A percentile compares a stretch with the other conserved stretches of the same genome.
Evolutionary conservation across 1,140 invertebrate genomes (phyloP).

Genomic region (Apis florea): DNA sequence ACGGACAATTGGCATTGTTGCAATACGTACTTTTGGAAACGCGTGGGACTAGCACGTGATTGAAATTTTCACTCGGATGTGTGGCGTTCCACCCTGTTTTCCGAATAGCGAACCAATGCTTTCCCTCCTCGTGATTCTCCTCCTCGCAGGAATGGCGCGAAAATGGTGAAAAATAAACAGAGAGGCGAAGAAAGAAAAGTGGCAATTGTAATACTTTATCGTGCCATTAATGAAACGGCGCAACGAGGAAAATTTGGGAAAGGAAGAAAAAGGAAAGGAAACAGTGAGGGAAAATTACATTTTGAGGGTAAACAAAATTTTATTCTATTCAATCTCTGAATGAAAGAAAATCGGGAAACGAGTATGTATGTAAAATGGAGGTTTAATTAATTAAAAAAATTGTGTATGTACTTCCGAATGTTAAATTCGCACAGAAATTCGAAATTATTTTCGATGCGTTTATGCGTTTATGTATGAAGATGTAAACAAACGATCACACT

Average conservation of each 20-base stretch:
- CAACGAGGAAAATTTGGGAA: not conserved
- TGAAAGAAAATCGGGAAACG: too few relatives aligned
- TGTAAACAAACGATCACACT: too few relatives aligned
- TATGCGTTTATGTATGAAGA: too few relatives aligned
- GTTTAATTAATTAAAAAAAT: too few relatives aligned
- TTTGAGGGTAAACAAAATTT: not conserved
- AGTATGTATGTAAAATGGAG: too few relatives aligned
- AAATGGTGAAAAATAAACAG: not conserved
- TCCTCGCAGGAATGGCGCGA: not conserved
- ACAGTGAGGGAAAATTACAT: not conserved
- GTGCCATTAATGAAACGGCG: too few relatives aligned
- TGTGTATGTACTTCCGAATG: too few relatives aligned
- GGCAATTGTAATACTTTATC: too few relatives aligned
- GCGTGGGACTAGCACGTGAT: conserved; percentile 41
- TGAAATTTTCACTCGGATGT: conserved; percentile 39
- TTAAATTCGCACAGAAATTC: too few relatives aligned
- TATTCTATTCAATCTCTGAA: too few relatives aligned
- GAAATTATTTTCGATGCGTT: too few relatives aligned
- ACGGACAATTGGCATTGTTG: conserved; percentile 38
- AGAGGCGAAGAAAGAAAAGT: too few relatives aligned
- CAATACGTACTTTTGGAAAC: conserved; percentile 18
- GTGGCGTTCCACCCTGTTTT: not conserved
- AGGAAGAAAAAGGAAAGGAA: not conserved
- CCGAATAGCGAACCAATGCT: not conserved
- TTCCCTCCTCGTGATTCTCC: not conserved